These are phyloP conservation scores for Rhynchopsitta pachyrhyncha DNA, from an alignment of 2,113 vertebrate species.

Conservation along the genomic window DNA sequence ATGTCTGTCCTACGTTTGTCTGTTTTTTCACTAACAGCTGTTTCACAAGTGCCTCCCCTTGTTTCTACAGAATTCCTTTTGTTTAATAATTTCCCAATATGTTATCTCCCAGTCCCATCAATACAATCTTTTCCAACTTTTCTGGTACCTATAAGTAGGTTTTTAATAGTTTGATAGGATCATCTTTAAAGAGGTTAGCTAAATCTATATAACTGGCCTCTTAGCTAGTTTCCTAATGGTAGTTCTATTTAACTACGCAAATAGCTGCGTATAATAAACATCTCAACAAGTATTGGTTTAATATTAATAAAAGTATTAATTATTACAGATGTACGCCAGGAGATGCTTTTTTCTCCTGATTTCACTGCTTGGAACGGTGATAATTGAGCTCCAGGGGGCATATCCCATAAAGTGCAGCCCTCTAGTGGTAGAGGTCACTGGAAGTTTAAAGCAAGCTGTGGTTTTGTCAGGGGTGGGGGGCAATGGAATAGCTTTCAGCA, in stretches of 20 bases:
- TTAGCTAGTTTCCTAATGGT: background rate
- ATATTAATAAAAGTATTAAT: background rate
- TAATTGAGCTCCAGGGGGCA: background rate
- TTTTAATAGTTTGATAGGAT: background rate
- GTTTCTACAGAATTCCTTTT: constrained; percentile 54
- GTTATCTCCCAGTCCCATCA: background rate
- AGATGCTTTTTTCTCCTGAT: background rate
- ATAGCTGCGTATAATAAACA: background rate
- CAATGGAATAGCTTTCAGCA: background rate
- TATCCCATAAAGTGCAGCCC: background rate
- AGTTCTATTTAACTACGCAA: background rate
- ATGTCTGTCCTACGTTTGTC: constrained; percentile 57
- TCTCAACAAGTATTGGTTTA: background rate
- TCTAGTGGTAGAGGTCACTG: constrained; percentile 18
- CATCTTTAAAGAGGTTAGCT: background rate
- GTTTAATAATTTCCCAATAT: constrained; percentile 25
- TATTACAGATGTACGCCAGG: background rate
- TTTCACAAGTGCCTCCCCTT: constrained; percentile 53
- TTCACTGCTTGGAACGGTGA: background rate
- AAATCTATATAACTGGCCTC: background rate
- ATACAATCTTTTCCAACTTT: background rate
- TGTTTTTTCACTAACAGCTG: constrained; percentile 57
- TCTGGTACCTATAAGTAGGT: background rate
- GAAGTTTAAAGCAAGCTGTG: background rate
- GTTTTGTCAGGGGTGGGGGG: background rate